Base-by-base conservation (phyloP, 2,888 invertebrate genomes). In the Ornithoptera alexandrae region DNA sequence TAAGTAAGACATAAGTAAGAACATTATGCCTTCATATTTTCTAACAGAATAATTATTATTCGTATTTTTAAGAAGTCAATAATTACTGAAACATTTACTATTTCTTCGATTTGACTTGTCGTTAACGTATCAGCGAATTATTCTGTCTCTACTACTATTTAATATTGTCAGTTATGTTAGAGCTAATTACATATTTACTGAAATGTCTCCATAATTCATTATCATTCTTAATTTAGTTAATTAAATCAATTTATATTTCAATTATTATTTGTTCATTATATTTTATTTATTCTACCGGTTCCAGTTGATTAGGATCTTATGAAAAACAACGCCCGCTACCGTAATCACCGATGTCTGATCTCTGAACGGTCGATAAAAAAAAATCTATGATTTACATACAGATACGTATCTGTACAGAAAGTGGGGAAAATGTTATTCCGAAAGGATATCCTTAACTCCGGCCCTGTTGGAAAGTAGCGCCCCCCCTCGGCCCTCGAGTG, bases 401-500 rank as follows among this genome's bases (percentile, higher is more conserved):
- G 90, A 89, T 89, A 81, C 83, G 81, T 88, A 88, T 89, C 86
- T 81, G 75, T 76, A 76, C 74, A 71, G 73, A 82, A 80, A 84
- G 85, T 81, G 81, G 85, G 86, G 88, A 87, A 89, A 90, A 90
- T 88, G 87, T 89, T 89, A 88, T 88, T 87, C 79, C 81, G 83
- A 89, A 89, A 90, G 89, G 87, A 88, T 87, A 85, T 82, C 81
- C 78, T 72, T 74, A 72, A 82, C 84, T 88, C 84, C 89, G 89
- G 81, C 89, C 88, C 92, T 90, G 90, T 86, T 72, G 80, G 82
- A 85, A 79, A 84, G 84, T 84, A 81, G 87, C 86, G 85, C 87
- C 87, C 89, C 86, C 89, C 87, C 82, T 82, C 84, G 81, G 79
- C 83, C 88, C 88, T 85, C 87, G 86, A 89, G 85, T 90, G 95